Evolutionary conservation across 2,113 vertebrate species (phyloP), one percentile per base, ranked within the genome.

Genomic region (Narcine bancroftii): DNA sequence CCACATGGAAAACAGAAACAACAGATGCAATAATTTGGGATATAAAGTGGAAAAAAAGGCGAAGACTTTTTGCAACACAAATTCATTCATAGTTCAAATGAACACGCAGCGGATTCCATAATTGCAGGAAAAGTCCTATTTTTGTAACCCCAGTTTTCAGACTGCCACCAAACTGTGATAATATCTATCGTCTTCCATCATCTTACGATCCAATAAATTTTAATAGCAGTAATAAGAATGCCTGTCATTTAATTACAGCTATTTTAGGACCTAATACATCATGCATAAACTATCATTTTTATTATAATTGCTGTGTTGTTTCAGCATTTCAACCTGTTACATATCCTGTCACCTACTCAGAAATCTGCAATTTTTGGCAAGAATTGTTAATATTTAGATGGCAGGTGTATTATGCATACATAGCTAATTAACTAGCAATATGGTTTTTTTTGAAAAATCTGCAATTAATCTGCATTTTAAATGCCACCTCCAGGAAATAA

Each of bases 171-270:
- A 71, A 91, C 89, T 91, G 89, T 91, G 89, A 91, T 91, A 91
- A 91, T 91, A 91, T 91, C 89, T 71, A 71, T 91, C 29, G 63
- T 47, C 65, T 47, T 69, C 63, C 89, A 91, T 91, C 89, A 91
- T 91, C 39, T 42, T 47, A 65, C 60, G 66, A 91, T 69, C 63
- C 89, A 91, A 91, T 69, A 91, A 91, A 91, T 91, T 91, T 69
- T 91, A 91, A 91, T 91, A 91, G 89, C 65, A 91, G 89, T 42
- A 26, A 69, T 91, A 91, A 91, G 89, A 65, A 91, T 91, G 63
- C 63, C 89, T 91, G 89, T 91, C 89, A 69, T 91, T 91, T 91
- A 91, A 91, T 91, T 91, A 91, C 89, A 91, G 89, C 89, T 91
- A 91, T 91, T 91, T 91, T 91, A 91, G 66, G 60, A 91, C 36